Conservation (phyloP, 92 coral and sea anemone genomes). For the Parazoanthus darwini region DNA sequence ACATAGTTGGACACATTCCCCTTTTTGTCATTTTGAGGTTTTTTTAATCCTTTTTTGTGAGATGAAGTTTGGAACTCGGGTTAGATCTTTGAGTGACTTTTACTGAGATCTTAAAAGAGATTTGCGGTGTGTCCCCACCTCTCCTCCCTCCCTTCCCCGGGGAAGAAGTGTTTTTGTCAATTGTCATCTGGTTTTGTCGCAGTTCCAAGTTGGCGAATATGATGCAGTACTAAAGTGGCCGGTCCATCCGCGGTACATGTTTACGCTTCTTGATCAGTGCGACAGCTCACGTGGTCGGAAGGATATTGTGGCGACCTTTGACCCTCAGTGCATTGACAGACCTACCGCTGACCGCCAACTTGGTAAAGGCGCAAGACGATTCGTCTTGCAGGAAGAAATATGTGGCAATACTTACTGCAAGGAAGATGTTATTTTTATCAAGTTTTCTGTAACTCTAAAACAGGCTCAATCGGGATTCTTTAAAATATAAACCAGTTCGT, state of each 20-base stretch:
- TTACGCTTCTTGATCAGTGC: slow-evolving; percentile 91
- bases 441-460: slow-evolving; percentile 68
- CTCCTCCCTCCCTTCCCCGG: no score
- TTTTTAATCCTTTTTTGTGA: no score
- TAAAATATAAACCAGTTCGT: slow-evolving; percentile 32
- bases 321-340: slow-evolving; percentile 90
- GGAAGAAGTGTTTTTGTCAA: neutral
- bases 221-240: slow-evolving; percentile 96
- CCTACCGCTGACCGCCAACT: slow-evolving; percentile 93
- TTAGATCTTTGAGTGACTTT: no score
- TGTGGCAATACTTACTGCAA: slow-evolving; percentile 81
- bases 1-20: no score
- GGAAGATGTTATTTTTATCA: slow-evolving; percentile 78
- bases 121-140: no score
- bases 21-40: no score
- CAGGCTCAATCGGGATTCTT: slow-evolving; percentile 76
- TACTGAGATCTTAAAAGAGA: no score
- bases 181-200: neutral
- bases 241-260: slow-evolving; percentile 84
- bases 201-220: slow-evolving; percentile 95
- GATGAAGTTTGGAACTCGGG: no score
- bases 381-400: slow-evolving; percentile 86
- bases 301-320: slow-evolving; percentile 86
- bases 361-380: slow-evolving; percentile 96
- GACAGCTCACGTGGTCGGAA: slow-evolving; percentile 70